Conservation (phyloP, 2,113 vertebrate species). For the Oryzias celebensis region DNA sequence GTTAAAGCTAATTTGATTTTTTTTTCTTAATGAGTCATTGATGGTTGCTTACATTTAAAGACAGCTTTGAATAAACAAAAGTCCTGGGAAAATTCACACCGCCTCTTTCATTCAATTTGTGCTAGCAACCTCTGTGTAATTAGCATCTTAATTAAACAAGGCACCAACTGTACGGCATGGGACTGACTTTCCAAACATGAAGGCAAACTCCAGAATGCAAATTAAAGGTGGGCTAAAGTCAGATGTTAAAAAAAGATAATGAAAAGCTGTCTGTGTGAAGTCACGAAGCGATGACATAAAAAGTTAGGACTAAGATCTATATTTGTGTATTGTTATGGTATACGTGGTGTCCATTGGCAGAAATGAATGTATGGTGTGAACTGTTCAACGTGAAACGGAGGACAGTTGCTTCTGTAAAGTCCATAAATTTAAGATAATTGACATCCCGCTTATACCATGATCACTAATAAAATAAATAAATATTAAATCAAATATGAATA, state of each 20-base stretch:
- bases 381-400: no score
- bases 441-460: no score
- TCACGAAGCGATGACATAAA: background rate
- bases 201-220: conserved; percentile 5
- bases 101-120: conserved; percentile 46
- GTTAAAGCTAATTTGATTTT: background rate
- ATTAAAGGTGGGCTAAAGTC: conserved; percentile 1
- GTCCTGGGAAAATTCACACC: conserved; percentile 22
- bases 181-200: conserved; percentile 23
- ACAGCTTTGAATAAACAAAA: conserved; percentile 33
- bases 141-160: conserved; percentile 44
- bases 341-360: no score
- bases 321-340: background rate
- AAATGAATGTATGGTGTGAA: no score
- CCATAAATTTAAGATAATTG: no score
- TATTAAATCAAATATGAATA: no score
- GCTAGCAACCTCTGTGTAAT: conserved; percentile 48
- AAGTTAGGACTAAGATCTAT: background rate
- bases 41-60: conserved; percentile 5
- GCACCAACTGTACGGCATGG: conserved; percentile 18
- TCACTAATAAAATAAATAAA: no score
- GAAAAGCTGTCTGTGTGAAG: no score
- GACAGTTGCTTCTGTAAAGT: no score
- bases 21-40: background rate
- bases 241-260: background rate